phyloP scores from a whole-genome alignment of 2,888 invertebrate species.

The Drosophila basisetae region DNA sequence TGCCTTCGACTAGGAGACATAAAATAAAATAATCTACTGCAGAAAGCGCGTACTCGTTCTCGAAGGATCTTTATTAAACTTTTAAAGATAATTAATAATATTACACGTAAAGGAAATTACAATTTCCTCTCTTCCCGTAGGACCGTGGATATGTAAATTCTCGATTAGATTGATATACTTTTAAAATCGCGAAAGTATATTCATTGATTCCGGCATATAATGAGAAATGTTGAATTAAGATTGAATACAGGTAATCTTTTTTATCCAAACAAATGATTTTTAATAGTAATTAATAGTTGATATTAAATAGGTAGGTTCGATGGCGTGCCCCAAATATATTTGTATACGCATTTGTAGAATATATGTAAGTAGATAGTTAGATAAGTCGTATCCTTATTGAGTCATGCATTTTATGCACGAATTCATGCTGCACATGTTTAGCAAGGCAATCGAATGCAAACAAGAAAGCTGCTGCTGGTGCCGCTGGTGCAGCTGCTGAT shows the following conservation, averaged over 20 bases:
- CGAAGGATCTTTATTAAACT: background rate
- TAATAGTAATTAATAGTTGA: background rate
- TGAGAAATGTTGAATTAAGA: background rate
- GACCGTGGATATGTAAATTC: background rate
- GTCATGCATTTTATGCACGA: constrained; percentile 62
- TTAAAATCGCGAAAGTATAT: background rate
- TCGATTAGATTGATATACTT: background rate
- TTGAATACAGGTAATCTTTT: background rate
- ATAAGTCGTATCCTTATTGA: constrained; percentile 22
- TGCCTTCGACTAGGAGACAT: background rate
- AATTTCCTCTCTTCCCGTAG: background rate
- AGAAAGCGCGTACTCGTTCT: background rate
- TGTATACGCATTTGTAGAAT: constrained; percentile 5
- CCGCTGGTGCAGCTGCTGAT: background rate
- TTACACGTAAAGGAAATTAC: background rate
- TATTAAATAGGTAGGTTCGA: constrained; percentile 20
- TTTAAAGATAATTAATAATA: background rate
- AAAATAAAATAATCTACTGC: background rate
- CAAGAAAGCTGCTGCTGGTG: constrained; percentile 23
- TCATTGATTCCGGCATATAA: background rate
- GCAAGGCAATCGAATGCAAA: constrained; percentile 73
- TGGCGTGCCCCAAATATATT: constrained; percentile 4
- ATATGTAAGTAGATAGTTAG: constrained; percentile 15
- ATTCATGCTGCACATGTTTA: constrained; percentile 64
- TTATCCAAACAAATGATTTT: background rate